phyloP scores from a whole-genome alignment of 2,797 vertebrate species.

The Setipinna tenuifilis region DNA sequence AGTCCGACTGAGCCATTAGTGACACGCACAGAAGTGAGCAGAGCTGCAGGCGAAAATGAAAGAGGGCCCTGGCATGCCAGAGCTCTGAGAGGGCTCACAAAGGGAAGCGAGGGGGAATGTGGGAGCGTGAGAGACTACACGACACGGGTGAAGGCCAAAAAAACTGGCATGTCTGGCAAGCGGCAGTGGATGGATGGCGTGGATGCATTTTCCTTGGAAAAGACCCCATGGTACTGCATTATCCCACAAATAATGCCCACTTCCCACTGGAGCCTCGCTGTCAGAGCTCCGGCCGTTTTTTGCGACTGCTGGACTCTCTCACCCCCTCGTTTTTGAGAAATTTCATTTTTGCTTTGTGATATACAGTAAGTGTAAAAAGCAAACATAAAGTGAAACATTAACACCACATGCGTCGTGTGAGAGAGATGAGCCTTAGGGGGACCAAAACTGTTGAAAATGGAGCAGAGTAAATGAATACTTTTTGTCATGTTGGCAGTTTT shows the following conservation, averaged over 20 bases:
- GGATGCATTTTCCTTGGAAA: conserved; percentile 27
- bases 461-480: conserved; percentile 16
- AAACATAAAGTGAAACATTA: background rate
- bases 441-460: conserved; percentile 9
- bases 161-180: conserved; percentile 23
- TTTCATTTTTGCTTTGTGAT: background rate
- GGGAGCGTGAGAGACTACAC: conserved; percentile 21
- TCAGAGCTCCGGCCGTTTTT: conserved; percentile 31
- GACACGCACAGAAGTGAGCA: background rate
- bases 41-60: background rate
- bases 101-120: background rate
- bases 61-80: background rate
- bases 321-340: background rate
- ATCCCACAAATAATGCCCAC: conserved; percentile 39
- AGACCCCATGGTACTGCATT: conserved; percentile 29
- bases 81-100: background rate
- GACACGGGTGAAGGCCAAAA: background rate
- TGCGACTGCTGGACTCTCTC: background rate
- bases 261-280: conserved; percentile 17
- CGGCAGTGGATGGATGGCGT: background rate
- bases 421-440: background rate
- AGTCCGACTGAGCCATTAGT: conserved; percentile 29
- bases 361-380: background rate
- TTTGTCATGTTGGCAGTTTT: conserved; percentile 25
- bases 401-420: background rate